A percentile compares a stretch with the other conserved stretches of the same genome.
Evolutionary conservation across 2,797 vertebrate genomes (phyloP).

Genomic region (Oceanodroma leucorhoa): DNA sequence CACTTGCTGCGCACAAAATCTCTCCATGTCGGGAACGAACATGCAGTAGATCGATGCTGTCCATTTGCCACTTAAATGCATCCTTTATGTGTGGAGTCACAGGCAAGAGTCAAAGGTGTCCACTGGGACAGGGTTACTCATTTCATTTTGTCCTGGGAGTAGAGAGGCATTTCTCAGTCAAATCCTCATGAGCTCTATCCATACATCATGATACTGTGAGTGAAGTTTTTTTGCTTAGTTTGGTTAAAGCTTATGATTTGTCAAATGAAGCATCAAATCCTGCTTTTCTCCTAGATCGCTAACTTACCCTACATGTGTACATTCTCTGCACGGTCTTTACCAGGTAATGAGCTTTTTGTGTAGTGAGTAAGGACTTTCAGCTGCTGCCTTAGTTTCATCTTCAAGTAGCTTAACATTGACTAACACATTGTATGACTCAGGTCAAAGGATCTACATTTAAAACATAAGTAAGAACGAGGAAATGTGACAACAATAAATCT

Average conservation of each 20-base stretch:
- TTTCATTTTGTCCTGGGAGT: neutral
- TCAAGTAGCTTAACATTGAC: neutral
- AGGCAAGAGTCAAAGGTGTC: neutral
- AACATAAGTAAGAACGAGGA: neutral
- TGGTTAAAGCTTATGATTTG: neutral
- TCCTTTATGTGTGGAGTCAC: neutral
- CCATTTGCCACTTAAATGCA: neutral
- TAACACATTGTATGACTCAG: neutral
- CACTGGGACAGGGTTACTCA: neutral
- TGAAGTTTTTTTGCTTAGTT: neutral
- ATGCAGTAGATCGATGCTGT: neutral
- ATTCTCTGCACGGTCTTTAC: neutral
- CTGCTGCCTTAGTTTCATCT: neutral
- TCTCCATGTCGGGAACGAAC: neutral
- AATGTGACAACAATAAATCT: neutral
- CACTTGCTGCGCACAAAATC: neutral
- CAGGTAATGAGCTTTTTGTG: neutral
- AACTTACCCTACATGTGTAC: neutral
- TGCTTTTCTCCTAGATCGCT: neutral
- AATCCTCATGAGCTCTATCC: neutral
- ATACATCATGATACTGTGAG: neutral
- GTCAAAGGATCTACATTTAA: neutral
- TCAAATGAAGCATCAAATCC: neutral
- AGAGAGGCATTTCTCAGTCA: neutral
- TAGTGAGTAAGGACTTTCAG: neutral